Base-by-base conservation (phyloP, 1,140 invertebrate species). In the Calephelis virginiensis region DNA sequence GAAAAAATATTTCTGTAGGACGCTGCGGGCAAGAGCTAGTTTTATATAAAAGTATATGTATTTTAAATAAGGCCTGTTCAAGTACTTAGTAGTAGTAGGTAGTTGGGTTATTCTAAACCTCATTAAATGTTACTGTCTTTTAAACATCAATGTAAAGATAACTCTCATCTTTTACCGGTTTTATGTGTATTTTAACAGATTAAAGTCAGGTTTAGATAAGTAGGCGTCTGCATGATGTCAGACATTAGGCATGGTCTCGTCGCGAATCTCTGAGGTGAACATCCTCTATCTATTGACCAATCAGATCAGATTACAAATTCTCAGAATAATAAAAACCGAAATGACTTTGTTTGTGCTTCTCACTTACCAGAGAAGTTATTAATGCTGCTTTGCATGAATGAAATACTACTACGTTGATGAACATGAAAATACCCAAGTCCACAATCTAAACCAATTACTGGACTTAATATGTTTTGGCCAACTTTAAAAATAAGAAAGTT, bases 181-280 rank as follows among this genome's bases (percentile, higher is more conserved):
- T 63, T 28, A 63, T 48, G n/a, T 49, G 12, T 8, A 63, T 37
- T 38, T 17, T 49, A 38, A 37, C 43, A 63, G 17, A 48, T 28
- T 17, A 17, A 48, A 48, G 37, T n/a, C 12, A 47, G 10, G 45
- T 63, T 63, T 17, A 17, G 37, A 45, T 17, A 64, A 12, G 73
- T 80, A 71, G 78, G 76, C 69, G 81, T 74, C 61, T 69, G 76
- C 78, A 78, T 86, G 83, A 89, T 83, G 86, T 89, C 83, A 86
- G 83, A 77, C 61, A 69, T 78, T 82, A 66, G 76, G 66, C 73
- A 76, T 74, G 77, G 76, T 70, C 68, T 68, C 75, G 66, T 28
- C 69, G 62, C 66, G 40, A 72, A 68, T 48, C 64, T 63, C 71
- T 50, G 74, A 85, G 82, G 83, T 86, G 72, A 87, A 86, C 78